These are phyloP conservation scores for Sialis fuliginosa DNA, from an alignment of 2,888 invertebrate genomes.

Conservation along the genomic window DNA sequence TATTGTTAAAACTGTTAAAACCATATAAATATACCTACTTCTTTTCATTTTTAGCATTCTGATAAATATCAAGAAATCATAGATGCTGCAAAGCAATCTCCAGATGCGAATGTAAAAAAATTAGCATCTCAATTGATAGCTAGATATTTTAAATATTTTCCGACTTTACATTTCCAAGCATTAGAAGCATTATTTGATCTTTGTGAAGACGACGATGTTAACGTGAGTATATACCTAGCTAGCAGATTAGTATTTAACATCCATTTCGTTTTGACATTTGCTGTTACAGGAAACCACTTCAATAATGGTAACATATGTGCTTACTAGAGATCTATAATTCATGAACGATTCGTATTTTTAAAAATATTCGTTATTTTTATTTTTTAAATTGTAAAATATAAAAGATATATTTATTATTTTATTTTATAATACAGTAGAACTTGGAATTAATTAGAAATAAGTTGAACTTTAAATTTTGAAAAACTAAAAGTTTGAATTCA, in stretches of 20 bases:
- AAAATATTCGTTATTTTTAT: no score
- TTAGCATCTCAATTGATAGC: slow-evolving; percentile 91
- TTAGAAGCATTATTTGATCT: slow-evolving; percentile 86
- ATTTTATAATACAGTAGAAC: no score
- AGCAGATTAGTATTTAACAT: not conserved
- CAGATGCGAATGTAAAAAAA: slow-evolving; percentile 60
- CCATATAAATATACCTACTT: not conserved
- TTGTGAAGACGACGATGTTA: slow-evolving; percentile 87
- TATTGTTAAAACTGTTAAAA: not conserved
- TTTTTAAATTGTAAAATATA: no score
- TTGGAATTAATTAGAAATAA: no score
- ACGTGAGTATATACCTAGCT: slow-evolving; percentile 37
- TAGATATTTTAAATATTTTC: slow-evolving; percentile 86
- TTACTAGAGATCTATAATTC: not conserved
- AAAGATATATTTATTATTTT: no score
- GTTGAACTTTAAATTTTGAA: no score
- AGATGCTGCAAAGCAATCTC: slow-evolving; percentile 71
- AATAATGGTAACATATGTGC: no score
- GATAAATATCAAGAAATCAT: slow-evolving; percentile 75
- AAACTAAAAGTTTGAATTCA: no score
- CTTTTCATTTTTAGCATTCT: slow-evolving; percentile 49
- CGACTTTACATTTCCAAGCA: slow-evolving; percentile 65
- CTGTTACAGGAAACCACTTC: no score
- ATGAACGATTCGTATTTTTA: not conserved
- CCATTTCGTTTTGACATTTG: not conserved